Base-by-base conservation (phyloP, 2,113 vertebrate species). In the Notechis scutatus region DNA sequence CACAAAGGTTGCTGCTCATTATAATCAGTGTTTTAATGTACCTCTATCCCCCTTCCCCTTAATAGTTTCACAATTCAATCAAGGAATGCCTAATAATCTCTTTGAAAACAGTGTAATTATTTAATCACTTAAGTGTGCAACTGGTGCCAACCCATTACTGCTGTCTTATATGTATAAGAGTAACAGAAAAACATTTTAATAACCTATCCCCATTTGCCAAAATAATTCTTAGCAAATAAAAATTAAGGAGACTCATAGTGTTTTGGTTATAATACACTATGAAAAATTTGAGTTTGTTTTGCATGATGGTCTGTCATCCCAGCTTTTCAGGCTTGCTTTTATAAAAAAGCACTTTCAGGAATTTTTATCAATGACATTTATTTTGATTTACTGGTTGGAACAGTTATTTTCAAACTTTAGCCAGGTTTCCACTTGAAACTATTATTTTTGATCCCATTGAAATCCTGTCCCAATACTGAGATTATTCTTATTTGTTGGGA, bases 61-160 rank as follows among this genome's bases (percentile, higher is more conserved):
- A 94, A 87, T 93, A 56, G 92, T 95, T 95, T 96, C n/a, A 93
- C 97, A 95, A 97, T 97, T 95, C 96, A 96, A 95, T 97, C 96
- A 97, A 95, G 93, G 94, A 94, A 92, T 90, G 91, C 3, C 55
- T 3, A 55, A 88, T 94, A 87, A 94, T 92, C 91, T 18, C 15
- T 61, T 57, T 91, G 42, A 88, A 92, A 96, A 95, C 92, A 91
- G 81, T 0, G 69, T 20, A 61, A 93, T 59, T 91, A 50, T 39
- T 92, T 56, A 34, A 18, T 91, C 89, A 92, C 23, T 81, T 50
- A 45, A 87, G 4, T 55, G 74, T 42, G 39, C 4, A 26, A 21
- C 39, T 29, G 14, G 34, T 92, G 34, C 56, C 92, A 92, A 34
- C 45, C 34, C 11, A 26, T 42, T 24, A 39, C 15, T 74, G 23